phyloP scores from a whole-genome alignment of 2,113 vertebrate genomes.

The Prunella himalayana region DNA sequence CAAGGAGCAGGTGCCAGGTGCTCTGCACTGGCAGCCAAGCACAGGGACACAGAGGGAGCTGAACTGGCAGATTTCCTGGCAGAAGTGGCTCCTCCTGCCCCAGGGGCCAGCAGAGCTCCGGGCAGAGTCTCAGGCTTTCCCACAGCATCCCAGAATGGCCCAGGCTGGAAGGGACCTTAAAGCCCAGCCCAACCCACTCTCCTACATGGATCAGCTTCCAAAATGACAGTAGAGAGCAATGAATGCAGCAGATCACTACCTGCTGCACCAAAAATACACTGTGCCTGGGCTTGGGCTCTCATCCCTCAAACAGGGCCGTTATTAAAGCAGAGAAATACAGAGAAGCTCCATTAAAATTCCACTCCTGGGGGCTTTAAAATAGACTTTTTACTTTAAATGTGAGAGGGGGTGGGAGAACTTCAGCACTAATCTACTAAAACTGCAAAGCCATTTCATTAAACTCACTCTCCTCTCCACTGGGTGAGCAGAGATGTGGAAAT shows the following conservation, averaged over 20 bases:
- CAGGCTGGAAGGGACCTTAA: background rate
- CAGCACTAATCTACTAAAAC: background rate
- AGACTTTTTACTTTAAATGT: background rate
- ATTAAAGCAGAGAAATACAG: background rate
- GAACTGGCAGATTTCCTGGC: background rate
- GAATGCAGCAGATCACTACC: background rate
- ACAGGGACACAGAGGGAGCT: accelerated
- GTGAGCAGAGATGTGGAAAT: background rate
- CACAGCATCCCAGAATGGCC: background rate
- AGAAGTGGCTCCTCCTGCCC: background rate
- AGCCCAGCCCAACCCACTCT: background rate
- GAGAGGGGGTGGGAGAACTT: background rate
- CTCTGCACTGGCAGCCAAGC: background rate
- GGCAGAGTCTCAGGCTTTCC: background rate
- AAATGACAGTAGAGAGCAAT: background rate
- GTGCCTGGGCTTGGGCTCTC: background rate
- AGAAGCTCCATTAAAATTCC: background rate
- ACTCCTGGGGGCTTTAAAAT: background rate
- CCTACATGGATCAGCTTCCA: background rate
- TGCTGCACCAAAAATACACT: background rate
- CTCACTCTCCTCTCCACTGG: background rate
- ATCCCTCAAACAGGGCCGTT: background rate
- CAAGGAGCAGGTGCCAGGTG: accelerated
- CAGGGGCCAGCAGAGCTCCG: background rate
- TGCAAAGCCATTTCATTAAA: background rate